A percentile compares a stretch with the other conserved stretches of the same genome.
Conservation (phyloP, 2,888 invertebrate species). For the Tiliacea citrago region DNA sequence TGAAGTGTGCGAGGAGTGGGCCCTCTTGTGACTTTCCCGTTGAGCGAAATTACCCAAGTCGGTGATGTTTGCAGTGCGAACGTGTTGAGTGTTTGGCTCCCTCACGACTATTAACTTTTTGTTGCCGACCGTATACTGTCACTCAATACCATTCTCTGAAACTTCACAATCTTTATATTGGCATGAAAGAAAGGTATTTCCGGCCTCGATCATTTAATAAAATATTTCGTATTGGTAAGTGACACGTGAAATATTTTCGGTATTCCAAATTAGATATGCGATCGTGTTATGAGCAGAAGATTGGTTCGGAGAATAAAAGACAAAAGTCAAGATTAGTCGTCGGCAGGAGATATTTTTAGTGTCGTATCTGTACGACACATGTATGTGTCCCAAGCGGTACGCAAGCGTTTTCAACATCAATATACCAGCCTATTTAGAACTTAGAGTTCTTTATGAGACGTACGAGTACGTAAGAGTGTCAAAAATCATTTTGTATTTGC, state of each 20-base stretch:
- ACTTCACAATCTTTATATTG: conserved; percentile 15
- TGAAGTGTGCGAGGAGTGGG: conserved; percentile 75
- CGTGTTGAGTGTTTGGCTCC: conserved; percentile 79
- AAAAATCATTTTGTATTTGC: too few relatives aligned
- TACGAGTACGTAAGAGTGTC: too few relatives aligned
- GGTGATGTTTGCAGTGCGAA: conserved; percentile 77
- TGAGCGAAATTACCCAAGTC: conserved; percentile 75
- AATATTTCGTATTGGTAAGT: conserved; percentile 18
- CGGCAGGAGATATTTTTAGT: conserved; percentile 3
- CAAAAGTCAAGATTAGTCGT: conserved; percentile 30
- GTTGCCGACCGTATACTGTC: conserved; percentile 64
- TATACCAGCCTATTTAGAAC: too few relatives aligned
- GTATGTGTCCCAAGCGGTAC: background rate
- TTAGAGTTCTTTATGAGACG: too few relatives aligned
- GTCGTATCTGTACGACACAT: background rate
- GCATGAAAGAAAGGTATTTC: background rate
- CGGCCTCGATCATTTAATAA: conserved; percentile 23
- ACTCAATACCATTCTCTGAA: conserved; percentile 31
- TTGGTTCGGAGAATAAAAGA: conserved; percentile 34
- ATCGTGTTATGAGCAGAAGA: conserved; percentile 30
- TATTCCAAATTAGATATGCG: conserved; percentile 42
- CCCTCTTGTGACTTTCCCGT: conserved; percentile 74
- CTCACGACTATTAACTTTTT: conserved; percentile 78
- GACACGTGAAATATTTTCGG: conserved; percentile 18
- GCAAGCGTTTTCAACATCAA: too few relatives aligned